Conservation (phyloP, 2,113 vertebrate species). For the Notarius lentiginosus region DNA sequence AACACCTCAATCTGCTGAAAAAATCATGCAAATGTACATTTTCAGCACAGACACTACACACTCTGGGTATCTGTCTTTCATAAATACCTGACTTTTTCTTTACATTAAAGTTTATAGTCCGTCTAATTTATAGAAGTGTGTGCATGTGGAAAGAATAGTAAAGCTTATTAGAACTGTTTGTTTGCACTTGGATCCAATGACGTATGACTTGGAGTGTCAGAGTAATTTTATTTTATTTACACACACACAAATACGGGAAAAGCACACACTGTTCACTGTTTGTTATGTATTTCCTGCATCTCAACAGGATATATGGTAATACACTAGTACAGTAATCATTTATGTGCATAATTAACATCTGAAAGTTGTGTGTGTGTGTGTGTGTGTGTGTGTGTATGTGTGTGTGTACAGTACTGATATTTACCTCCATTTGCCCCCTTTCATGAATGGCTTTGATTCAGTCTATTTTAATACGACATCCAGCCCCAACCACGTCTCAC, state of each 20-base stretch:
- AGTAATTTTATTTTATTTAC: slow-evolving; percentile 5
- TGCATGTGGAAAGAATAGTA: background rate
- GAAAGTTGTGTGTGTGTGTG: slow-evolving; percentile 35
- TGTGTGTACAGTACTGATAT: slow-evolving; percentile 63
- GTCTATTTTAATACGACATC: slow-evolving; percentile 58
- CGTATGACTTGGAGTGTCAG: background rate
- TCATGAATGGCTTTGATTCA: slow-evolving; percentile 76
- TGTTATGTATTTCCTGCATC: slow-evolving; percentile 52
- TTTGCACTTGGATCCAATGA: background rate
- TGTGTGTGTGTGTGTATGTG: too few relatives aligned
- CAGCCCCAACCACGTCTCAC: slow-evolving; percentile 45
- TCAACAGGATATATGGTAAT: slow-evolving; percentile 65
- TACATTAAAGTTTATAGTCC: background rate
- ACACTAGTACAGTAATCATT: slow-evolving; percentile 68
- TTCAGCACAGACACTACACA: background rate
- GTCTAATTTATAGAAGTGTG: background rate
- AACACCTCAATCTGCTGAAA: background rate
- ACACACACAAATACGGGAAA: background rate
- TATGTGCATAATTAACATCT: slow-evolving; percentile 62
- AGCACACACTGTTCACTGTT: slow-evolving; percentile 41
- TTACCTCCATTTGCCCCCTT: slow-evolving; percentile 67
- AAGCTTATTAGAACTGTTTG: background rate
- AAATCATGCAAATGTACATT: background rate
- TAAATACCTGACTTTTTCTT: background rate
- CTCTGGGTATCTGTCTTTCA: background rate